Evolutionary conservation across 2,797 vertebrate genomes (phyloP).

Genomic region (Hozukius guyotensis): DNA sequence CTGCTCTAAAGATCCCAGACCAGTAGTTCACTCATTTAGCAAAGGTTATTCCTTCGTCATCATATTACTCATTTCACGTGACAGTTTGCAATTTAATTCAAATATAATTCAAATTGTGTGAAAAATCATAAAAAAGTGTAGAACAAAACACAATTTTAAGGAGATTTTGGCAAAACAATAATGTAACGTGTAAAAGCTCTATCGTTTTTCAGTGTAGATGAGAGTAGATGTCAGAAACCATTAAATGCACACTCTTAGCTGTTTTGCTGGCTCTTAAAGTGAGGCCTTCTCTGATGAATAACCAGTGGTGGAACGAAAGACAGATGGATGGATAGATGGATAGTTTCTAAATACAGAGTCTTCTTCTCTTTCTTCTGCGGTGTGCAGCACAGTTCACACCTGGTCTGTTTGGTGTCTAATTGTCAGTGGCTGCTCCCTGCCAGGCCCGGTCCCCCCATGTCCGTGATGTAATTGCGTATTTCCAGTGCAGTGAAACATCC

Average conservation of each 20-base stretch:
- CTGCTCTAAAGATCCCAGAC: neutral
- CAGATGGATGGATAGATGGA: neutral
- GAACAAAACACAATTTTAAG: neutral
- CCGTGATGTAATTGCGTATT: slow-evolving; percentile 77
- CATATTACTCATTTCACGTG: neutral
- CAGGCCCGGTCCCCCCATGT: slow-evolving; percentile 65
- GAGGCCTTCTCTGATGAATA: neutral
- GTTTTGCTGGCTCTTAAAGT: too few relatives aligned
- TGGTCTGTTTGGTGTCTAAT: slow-evolving; percentile 75
- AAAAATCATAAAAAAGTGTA: neutral
- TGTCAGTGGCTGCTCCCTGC: slow-evolving; percentile 70
- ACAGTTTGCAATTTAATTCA: neutral
- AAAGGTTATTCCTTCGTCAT: neutral
- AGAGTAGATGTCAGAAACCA: too few relatives aligned
- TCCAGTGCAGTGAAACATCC: slow-evolving; percentile 71
- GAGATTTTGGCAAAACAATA: slow-evolving; percentile 3
- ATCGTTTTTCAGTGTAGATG: neutral
- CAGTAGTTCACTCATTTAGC: neutral
- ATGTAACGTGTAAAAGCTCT: neutral
- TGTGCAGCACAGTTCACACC: slow-evolving; percentile 65
- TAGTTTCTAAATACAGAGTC: neutral
- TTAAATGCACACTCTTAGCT: too few relatives aligned
- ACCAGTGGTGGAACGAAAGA: neutral
- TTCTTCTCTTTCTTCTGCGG: neutral
- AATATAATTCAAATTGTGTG: neutral